These are phyloP conservation scores for Arremon brunneinucha DNA, from an alignment of 2,797 vertebrate species.

Conservation along the genomic window DNA sequence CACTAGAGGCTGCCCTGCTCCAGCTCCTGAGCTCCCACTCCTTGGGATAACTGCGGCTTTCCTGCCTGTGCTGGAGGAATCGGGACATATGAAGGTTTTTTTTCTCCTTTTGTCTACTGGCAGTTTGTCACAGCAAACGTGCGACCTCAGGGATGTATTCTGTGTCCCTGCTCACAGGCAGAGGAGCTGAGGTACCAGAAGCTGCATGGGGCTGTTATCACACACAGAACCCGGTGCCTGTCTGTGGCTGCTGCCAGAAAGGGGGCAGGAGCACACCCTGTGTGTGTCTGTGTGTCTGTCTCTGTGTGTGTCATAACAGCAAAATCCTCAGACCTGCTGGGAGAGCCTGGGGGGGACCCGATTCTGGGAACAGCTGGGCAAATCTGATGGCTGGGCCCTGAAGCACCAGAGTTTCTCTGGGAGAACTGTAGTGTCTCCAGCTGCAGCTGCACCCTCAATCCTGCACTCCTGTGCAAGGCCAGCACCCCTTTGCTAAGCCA, in stretches of 20 bases:
- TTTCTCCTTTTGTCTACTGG: neutral
- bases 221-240: neutral
- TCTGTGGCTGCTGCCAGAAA: neutral
- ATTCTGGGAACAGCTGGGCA: neutral
- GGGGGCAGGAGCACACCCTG: neutral
- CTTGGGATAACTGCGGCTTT: neutral
- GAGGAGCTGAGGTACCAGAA: neutral
- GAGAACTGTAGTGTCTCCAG: neutral
- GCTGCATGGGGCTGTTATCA: rapidly evolving
- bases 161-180: neutral
- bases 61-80: neutral
- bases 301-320: neutral
- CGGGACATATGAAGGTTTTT: neutral
- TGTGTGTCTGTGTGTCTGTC: neutral
- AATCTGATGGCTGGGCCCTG: neutral
- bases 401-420: neutral
- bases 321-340: neutral
- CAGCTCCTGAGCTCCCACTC: slow-evolving; percentile 14
- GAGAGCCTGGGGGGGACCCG: neutral
- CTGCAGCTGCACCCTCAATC: neutral
- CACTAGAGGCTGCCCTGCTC: slow-evolving; percentile 59
- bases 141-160: neutral
- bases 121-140: neutral
- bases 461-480: neutral
- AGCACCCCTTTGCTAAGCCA: rapidly evolving